These are phyloP conservation scores for Pseudomyrmex gracilis DNA, from an alignment of 1,140 invertebrate species.

Conservation along the genomic window DNA sequence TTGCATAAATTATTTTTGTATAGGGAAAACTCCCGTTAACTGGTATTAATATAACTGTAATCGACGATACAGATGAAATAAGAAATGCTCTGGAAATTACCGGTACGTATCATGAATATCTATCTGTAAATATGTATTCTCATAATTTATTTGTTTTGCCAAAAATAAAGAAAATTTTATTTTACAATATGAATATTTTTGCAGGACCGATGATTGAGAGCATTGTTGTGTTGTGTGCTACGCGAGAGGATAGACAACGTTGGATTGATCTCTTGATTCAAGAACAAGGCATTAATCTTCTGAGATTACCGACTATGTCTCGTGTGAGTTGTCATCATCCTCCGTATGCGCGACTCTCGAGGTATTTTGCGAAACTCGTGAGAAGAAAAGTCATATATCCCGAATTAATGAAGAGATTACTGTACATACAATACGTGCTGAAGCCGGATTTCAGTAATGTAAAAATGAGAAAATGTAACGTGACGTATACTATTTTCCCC, in stretches of 20 bases:
- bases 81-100: slow-evolving; percentile 97
- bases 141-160: too few species aligned
- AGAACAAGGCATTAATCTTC: slow-evolving; percentile 86
- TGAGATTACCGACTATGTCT: slow-evolving; percentile 82
- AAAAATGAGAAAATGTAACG: slow-evolving; percentile 80
- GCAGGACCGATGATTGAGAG: slow-evolving; percentile 95
- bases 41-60: slow-evolving; percentile 91
- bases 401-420: slow-evolving; percentile 90
- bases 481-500: slow-evolving; percentile 79
- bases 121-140: background rate
- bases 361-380: slow-evolving; percentile 90
- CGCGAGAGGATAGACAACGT: slow-evolving; percentile 92
- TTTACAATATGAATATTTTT: slow-evolving; percentile 63
- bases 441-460: slow-evolving; percentile 81
- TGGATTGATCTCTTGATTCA: slow-evolving; percentile 93
- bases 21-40: slow-evolving; percentile 96
- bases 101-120: slow-evolving; percentile 82
- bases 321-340: slow-evolving; percentile 85
- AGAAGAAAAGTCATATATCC: slow-evolving; percentile 89
- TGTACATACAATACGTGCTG: slow-evolving; percentile 88
- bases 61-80: slow-evolving; percentile 92
- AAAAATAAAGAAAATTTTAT: background rate
- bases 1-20: slow-evolving; percentile 72
- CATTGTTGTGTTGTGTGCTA: slow-evolving; percentile 94
- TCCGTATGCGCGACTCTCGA: slow-evolving; percentile 88